Conservation (phyloP, 1,140 invertebrate genomes). For the Cyrtorhinus lividipennis region DNA sequence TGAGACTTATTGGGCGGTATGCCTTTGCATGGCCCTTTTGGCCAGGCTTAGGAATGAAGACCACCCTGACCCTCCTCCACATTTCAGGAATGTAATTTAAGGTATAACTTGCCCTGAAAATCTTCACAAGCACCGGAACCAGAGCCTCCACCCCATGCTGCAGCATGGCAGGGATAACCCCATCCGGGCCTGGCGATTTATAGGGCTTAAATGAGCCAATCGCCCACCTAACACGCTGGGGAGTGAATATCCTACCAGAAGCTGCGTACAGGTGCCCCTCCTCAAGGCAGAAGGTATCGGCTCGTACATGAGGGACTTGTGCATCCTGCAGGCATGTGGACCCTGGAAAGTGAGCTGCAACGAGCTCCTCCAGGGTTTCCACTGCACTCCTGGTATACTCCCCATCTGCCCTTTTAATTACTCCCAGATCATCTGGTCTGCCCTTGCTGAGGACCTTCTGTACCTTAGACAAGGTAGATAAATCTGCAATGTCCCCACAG, state of each 20-base stretch:
- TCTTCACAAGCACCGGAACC: background rate
- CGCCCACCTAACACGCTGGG: slow-evolving; percentile 20
- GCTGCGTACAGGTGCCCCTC: background rate
- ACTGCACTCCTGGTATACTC: background rate
- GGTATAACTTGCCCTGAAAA: slow-evolving; percentile 13
- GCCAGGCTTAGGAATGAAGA: slow-evolving; percentile 22
- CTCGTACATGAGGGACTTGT: background rate
- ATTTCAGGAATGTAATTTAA: slow-evolving; percentile 12
- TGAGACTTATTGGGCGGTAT: slow-evolving; percentile 20
- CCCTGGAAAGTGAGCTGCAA: background rate
- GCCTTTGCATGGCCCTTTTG: slow-evolving; percentile 9
- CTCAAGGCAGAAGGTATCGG: background rate
- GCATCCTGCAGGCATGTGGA: background rate
- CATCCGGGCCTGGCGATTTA: slow-evolving; percentile 23
- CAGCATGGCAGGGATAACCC: slow-evolving; percentile 21
- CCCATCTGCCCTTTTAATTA: background rate
- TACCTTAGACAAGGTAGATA: background rate
- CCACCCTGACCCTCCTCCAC: slow-evolving; percentile 15
- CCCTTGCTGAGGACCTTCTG: background rate
- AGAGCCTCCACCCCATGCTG: slow-evolving; percentile 16
- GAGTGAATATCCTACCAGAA: slow-evolving; percentile 13
- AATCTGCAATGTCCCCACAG: background rate
- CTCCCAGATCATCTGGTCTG: background rate
- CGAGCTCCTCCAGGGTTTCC: background rate
- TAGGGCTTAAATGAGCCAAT: slow-evolving; percentile 22